A percentile compares a stretch with the other conserved stretches of the same genome.
Evolutionary conservation across 2,888 invertebrate species (phyloP).

Genomic region (Parnassius orleans): DNA sequence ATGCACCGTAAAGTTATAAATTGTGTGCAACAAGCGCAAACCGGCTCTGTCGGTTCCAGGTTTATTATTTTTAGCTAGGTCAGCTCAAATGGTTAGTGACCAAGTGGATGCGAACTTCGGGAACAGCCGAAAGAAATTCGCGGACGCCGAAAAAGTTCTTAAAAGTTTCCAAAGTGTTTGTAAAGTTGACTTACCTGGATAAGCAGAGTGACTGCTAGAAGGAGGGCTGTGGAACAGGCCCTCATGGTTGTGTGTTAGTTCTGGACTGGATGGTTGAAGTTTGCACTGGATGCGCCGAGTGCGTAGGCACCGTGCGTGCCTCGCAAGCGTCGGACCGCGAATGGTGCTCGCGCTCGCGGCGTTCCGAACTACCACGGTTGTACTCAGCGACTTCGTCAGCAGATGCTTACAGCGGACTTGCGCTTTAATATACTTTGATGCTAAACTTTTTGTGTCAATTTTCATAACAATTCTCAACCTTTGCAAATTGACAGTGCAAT

Average conservation of each 20-base stretch:
- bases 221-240: constrained; percentile 52
- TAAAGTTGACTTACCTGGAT: constrained; percentile 39
- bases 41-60: constrained; percentile 30
- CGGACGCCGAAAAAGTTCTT: constrained; percentile 29
- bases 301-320: constrained; percentile 64
- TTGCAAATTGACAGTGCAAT: too few relatives aligned
- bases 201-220: constrained; percentile 46
- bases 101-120: constrained; percentile 18
- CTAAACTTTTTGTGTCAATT: background rate
- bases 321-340: constrained; percentile 65
- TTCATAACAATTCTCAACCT: background rate
- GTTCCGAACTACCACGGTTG: constrained; percentile 29
- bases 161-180: constrained; percentile 29
- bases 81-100: constrained; percentile 22
- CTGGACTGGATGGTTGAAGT: constrained; percentile 52
- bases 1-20: constrained; percentile 27
- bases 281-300: constrained; percentile 46
- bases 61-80: constrained; percentile 31
- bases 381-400: constrained; percentile 2
- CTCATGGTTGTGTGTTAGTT: constrained; percentile 52
- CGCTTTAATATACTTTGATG: constrained; percentile 15
- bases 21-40: constrained; percentile 28
- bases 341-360: constrained; percentile 40
- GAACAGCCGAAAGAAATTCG: constrained; percentile 21
- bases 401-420: constrained; percentile 16